Conservation (phyloP, 2,888 invertebrate genomes). For the Orgyia antiqua region DNA sequence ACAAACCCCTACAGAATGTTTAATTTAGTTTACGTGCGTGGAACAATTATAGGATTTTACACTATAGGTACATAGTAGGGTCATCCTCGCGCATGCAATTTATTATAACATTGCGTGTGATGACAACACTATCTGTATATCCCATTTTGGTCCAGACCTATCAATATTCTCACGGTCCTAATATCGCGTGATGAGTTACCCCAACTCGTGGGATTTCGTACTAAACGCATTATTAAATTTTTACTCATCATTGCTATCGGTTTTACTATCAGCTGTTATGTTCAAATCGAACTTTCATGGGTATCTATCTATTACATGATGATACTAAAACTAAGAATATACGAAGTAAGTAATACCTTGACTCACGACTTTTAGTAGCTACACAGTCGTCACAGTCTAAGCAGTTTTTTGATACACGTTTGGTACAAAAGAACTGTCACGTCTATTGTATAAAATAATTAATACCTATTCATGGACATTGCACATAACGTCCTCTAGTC, state of each 20-base stretch:
- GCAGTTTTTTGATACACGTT: too few species aligned
- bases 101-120: slow-evolving; percentile 8
- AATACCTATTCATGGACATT: too few species aligned
- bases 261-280: slow-evolving; percentile 4
- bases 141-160: slow-evolving; percentile 5
- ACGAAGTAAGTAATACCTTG: too few species aligned
- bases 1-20: slow-evolving; percentile 4
- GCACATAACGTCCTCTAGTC: too few species aligned
- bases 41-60: slow-evolving; percentile 9
- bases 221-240: slow-evolving; percentile 30
- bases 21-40: slow-evolving; percentile 7
- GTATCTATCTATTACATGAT: too few species aligned
- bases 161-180: slow-evolving; percentile 46
- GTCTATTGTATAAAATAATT: too few species aligned
- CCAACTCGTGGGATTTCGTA: slow-evolving; percentile 35
- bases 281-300: too few species aligned
- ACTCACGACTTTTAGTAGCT: too few species aligned
- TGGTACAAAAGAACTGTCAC: too few species aligned
- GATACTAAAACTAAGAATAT: too few species aligned
- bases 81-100: too few species aligned
- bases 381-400: too few species aligned
- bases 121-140: slow-evolving; percentile 1
- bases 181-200: slow-evolving; percentile 38
- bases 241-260: slow-evolving; percentile 17
- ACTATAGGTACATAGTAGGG: background rate